Conservation (phyloP, 1,140 invertebrate genomes). For the Tetragnatha versicolor region DNA sequence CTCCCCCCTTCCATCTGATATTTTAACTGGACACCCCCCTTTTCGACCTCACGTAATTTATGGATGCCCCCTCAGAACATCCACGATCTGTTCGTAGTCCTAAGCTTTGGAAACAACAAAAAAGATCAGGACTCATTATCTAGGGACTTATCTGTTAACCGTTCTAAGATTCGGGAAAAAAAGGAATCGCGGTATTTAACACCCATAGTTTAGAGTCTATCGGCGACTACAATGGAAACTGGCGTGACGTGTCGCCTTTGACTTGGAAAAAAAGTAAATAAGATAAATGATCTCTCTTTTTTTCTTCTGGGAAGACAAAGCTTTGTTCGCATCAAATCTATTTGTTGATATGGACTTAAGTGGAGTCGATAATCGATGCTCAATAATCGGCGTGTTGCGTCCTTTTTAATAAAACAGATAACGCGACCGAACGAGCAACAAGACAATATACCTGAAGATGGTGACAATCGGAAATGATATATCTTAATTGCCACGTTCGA, state of each 20-base stretch:
- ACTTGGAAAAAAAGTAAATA: constrained; percentile 20
- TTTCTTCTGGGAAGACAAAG: constrained; percentile 29
- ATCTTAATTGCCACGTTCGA: too few relatives aligned
- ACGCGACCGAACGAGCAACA: constrained; percentile 8
- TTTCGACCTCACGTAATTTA: too few relatives aligned
- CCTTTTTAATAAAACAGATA: constrained; percentile 31
- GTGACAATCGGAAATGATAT: too few relatives aligned
- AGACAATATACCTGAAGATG: background rate
- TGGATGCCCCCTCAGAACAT: too few relatives aligned
- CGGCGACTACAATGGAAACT: constrained; percentile 13
- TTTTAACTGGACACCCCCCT: too few relatives aligned
- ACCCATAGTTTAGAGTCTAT: constrained; percentile 33
- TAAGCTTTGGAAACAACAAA: too few relatives aligned
- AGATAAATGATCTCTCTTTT: constrained; percentile 19
- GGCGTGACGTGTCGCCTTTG: constrained; percentile 1
- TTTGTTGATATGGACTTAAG: constrained; percentile 29
- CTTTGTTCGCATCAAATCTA: constrained; percentile 44
- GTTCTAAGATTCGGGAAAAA: constrained; percentile 24
- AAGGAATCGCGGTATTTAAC: constrained; percentile 2
- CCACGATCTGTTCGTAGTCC: too few relatives aligned
- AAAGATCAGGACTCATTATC: too few relatives aligned
- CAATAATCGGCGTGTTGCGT: constrained; percentile 14
- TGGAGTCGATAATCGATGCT: constrained; percentile 2
- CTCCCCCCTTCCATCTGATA: too few relatives aligned
- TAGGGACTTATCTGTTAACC: constrained; percentile 21